phyloP scores from a whole-genome alignment of 2,113 vertebrate genomes.

The Nematolebias whitei region DNA sequence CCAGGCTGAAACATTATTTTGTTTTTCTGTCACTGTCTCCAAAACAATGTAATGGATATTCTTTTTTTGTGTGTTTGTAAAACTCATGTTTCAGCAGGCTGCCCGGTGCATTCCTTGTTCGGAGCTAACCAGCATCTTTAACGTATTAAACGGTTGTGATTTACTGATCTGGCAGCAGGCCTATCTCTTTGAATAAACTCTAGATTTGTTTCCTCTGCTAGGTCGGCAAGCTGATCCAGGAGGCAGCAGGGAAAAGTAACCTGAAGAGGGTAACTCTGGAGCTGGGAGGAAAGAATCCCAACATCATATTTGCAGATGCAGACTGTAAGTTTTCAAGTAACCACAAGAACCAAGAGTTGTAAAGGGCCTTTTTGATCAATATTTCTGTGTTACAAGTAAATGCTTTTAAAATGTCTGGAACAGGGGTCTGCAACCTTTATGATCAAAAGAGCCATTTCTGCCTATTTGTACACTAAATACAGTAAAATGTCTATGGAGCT shows the following conservation, averaged over 20 bases:
- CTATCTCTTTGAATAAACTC: conserved; percentile 68
- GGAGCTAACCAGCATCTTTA: conserved; percentile 62
- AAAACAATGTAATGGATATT: conserved; percentile 72
- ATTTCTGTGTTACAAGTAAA: too few relatives aligned
- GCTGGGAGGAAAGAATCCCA: conserved; percentile 98
- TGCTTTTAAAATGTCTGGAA: neutral
- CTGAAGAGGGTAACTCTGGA: conserved; percentile 98
- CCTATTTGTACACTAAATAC: too few relatives aligned
- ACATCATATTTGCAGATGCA: conserved; percentile 99
- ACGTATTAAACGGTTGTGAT: conserved; percentile 74
- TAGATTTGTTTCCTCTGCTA: conserved; percentile 78
- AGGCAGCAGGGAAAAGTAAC: conserved; percentile 98
- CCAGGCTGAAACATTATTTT: conserved; percentile 61
- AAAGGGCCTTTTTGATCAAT: neutral
- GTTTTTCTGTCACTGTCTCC: conserved; percentile 52
- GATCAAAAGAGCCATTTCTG: too few relatives aligned
- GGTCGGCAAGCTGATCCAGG: conserved; percentile 98
- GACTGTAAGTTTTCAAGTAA: conserved; percentile 88
- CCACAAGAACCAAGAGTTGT: neutral
- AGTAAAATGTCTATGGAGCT: too few relatives aligned
- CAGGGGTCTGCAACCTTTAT: too few relatives aligned
- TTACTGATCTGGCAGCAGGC: conserved; percentile 62
- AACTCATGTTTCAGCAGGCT: conserved; percentile 67
- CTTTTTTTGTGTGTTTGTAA: conserved; percentile 66
- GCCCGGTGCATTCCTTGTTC: conserved; percentile 51